Evolutionary conservation across 2,797 vertebrate genomes (phyloP).

Genomic region (Mastacembelus armatus): DNA sequence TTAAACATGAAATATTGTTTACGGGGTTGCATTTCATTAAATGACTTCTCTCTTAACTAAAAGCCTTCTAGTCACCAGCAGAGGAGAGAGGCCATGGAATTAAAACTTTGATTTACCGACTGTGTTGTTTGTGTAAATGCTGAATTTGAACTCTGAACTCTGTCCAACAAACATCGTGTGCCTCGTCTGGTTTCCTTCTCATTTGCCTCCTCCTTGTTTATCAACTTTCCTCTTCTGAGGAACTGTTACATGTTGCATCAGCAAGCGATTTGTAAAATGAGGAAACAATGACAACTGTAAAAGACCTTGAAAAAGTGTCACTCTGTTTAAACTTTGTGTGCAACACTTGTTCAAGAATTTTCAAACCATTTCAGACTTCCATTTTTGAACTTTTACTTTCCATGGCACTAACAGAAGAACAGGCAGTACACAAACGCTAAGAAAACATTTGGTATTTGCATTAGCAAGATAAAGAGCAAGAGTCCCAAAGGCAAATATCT

Average conservation of each 20-base stretch:
- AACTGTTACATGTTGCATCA: constrained; percentile 18
- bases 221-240: too few species aligned
- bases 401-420: not conserved
- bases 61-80: constrained; percentile 30
- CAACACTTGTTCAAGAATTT: not conserved
- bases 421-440: not conserved
- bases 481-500: too few species aligned
- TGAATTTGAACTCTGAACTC: constrained; percentile 19
- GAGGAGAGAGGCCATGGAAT: not conserved
- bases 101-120: constrained; percentile 42
- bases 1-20: constrained; percentile 45
- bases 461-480: too few species aligned
- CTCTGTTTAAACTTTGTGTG: too few species aligned
- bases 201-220: not conserved
- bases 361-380: not conserved
- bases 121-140: constrained; percentile 25
- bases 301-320: not conserved
- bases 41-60: constrained; percentile 32
- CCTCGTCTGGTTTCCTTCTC: not conserved
- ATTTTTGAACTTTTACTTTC: not conserved
- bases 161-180: not conserved
- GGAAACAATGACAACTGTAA: constrained; percentile 36
- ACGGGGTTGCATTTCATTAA: constrained; percentile 45
- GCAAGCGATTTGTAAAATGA: constrained; percentile 15
- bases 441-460: not conserved